Percentiles rank a stretch among this genome's conserved stretches.
phyloP scores from a whole-genome alignment of 1,140 invertebrate genomes.

The Lasaia peninsularis region DNA sequence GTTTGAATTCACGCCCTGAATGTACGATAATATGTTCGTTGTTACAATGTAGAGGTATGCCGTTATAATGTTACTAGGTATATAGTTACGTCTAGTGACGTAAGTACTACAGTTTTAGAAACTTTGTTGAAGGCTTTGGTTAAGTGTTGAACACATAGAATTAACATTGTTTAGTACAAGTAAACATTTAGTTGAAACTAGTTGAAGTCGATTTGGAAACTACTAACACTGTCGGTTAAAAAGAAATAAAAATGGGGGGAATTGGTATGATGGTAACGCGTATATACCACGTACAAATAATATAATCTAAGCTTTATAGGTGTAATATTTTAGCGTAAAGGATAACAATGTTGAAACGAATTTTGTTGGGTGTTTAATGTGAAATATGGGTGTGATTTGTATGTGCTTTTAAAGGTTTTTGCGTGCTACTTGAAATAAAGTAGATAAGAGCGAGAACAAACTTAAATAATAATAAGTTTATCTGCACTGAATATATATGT shows the following conservation, averaged over 20 bases:
- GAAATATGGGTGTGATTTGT: not conserved
- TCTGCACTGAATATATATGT: not conserved
- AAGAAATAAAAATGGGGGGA: not conserved
- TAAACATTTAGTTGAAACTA: not conserved
- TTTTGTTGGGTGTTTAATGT: not conserved
- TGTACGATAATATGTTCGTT: not conserved
- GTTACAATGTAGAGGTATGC: constrained; percentile 2
- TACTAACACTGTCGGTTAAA: not conserved
- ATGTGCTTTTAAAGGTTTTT: not conserved
- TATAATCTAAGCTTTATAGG: constrained; percentile 6
- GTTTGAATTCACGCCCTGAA: too few relatives aligned
- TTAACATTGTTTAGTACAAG: constrained; percentile 6
- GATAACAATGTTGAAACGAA: not conserved
- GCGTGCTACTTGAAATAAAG: not conserved
- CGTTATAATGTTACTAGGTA: constrained; percentile 8
- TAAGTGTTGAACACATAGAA: constrained; percentile 5
- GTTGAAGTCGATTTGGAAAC: not conserved
- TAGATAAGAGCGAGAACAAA: not conserved
- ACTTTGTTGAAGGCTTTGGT: constrained; percentile 2
- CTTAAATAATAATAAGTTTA: not conserved
- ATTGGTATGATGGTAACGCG: constrained; percentile 1
- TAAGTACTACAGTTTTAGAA: constrained; percentile 7
- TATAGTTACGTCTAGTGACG: constrained; percentile 11
- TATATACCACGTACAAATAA: constrained; percentile 6
- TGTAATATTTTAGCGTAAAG: not conserved